Percentiles rank a stretch among this genome's conserved stretches.
Conservation (phyloP, 1,140 invertebrate genomes). For the Pseudomyrmex pallidus region DNA sequence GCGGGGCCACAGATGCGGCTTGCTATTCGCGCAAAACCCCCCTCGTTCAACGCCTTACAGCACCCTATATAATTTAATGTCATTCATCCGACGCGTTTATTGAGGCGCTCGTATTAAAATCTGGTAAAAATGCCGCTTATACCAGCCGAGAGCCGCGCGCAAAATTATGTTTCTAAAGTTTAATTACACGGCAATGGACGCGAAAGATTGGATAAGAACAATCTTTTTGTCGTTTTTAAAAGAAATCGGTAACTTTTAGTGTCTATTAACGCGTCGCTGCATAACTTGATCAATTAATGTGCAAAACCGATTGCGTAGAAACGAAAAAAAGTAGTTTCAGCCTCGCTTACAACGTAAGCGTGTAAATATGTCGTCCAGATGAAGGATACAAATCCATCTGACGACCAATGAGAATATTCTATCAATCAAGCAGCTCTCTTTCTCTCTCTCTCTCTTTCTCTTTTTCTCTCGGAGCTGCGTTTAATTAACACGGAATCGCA, state of each 20-base stretch:
- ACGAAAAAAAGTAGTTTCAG: not conserved
- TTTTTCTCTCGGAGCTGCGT: slow-evolving; percentile 41
- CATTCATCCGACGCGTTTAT: slow-evolving; percentile 81
- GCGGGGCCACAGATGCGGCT: slow-evolving; percentile 83
- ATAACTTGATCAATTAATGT: not conserved
- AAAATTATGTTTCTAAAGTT: slow-evolving; percentile 50
- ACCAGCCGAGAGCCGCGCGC: slow-evolving; percentile 63
- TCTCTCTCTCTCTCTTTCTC: slow-evolving; percentile 3
- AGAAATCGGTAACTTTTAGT: slow-evolving; percentile 16
- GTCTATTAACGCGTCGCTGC: not conserved
- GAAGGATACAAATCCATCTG: slow-evolving; percentile 48
- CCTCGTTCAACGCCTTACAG: slow-evolving; percentile 51
- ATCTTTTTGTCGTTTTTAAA: not conserved
- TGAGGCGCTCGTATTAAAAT: slow-evolving; percentile 81
- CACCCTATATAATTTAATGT: slow-evolving; percentile 82
- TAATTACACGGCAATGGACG: slow-evolving; percentile 51
- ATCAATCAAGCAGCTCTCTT: slow-evolving; percentile 35
- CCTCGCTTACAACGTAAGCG: not conserved
- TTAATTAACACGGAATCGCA: slow-evolving; percentile 71
- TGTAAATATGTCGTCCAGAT: slow-evolving; percentile 24
- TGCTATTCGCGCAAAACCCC: slow-evolving; percentile 74
- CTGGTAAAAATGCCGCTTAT: slow-evolving; percentile 78
- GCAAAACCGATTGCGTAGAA: not conserved
- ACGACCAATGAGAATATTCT: slow-evolving; percentile 56
- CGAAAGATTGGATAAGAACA: not conserved